Evolutionary conservation across 2,888 invertebrate genomes (phyloP).

Genomic region (Linhomoeus sp.): DNA sequence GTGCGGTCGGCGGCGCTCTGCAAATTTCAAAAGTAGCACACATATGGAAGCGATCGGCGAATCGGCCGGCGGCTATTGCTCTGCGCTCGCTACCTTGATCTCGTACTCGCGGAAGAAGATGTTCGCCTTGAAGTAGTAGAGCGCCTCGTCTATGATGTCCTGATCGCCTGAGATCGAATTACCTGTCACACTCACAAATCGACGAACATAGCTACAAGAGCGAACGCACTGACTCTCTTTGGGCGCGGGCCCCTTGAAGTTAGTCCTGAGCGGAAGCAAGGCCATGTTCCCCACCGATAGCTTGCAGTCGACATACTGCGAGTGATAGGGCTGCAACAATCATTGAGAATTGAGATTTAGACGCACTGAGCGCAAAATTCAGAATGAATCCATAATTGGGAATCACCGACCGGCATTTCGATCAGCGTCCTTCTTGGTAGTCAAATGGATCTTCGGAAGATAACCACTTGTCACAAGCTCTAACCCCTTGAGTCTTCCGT

Average conservation of each 20-base stretch:
- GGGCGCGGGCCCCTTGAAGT: slow-evolving; percentile 78
- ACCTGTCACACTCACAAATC: too few relatives aligned
- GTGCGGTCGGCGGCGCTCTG: slow-evolving; percentile 92
- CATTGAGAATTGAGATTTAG: background rate
- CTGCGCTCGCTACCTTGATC: slow-evolving; percentile 55
- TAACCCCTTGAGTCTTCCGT: too few relatives aligned
- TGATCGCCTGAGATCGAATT: slow-evolving; percentile 45
- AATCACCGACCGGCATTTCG: too few relatives aligned
- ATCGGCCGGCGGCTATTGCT: too few relatives aligned
- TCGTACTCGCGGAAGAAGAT: slow-evolving; percentile 97
- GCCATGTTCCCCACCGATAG: slow-evolving; percentile 75
- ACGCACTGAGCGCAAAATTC: too few relatives aligned
- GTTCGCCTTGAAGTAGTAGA: slow-evolving; percentile 93
- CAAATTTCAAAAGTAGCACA: slow-evolving; percentile 8
- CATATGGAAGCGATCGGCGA: too few relatives aligned
- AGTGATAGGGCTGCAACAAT: slow-evolving; percentile 69
- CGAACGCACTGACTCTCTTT: slow-evolving; percentile 23
- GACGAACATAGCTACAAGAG: too few relatives aligned
- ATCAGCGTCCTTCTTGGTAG: too few relatives aligned
- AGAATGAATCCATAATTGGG: too few relatives aligned
- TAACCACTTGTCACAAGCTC: too few relatives aligned
- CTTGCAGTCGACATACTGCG: slow-evolving; percentile 51
- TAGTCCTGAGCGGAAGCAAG: slow-evolving; percentile 66
- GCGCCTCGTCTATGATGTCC: slow-evolving; percentile 90
- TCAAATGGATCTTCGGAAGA: too few relatives aligned